These are phyloP conservation scores for Hyles euphorbiae DNA, from an alignment of 1,140 invertebrate genomes.

Conservation along the genomic window DNA sequence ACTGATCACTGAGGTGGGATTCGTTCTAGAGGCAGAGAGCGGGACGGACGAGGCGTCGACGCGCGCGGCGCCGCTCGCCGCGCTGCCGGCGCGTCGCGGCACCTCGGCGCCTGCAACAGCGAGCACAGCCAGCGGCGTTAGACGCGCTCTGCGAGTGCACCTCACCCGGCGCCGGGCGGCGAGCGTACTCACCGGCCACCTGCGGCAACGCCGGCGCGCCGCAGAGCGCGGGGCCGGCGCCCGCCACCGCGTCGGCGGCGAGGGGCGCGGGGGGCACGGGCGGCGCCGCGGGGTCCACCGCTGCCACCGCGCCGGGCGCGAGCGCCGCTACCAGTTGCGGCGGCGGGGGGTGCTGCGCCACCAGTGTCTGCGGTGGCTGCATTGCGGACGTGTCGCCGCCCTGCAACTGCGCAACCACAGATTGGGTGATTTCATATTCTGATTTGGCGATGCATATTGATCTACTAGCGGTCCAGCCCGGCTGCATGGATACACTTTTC, in stretches of 20 bases:
- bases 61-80: constrained; percentile 26
- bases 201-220: constrained; percentile 2
- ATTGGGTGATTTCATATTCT: not conserved
- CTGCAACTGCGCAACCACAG: constrained; percentile 31
- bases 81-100: constrained; percentile 19
- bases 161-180: constrained; percentile 5
- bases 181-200: not conserved
- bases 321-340: constrained; percentile 9
- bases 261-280: not conserved
- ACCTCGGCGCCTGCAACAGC: constrained; percentile 38
- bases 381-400: constrained; percentile 22
- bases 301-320: not conserved
- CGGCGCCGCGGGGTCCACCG: not conserved
- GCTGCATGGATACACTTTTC: no score
- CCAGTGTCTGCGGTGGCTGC: not conserved
- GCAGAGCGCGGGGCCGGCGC: not conserved
- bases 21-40: constrained; percentile 14
- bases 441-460: no score
- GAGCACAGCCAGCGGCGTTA: constrained; percentile 38
- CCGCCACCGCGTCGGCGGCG: not conserved
- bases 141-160: constrained; percentile 10
- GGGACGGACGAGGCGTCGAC: constrained; percentile 13
- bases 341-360: constrained; percentile 15
- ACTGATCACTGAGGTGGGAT: constrained; percentile 50
- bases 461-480: no score